Evolutionary conservation across 2,888 invertebrate species (phyloP), one percentile per base, ranked within the genome.

Genomic region (Dusona sp.): DNA sequence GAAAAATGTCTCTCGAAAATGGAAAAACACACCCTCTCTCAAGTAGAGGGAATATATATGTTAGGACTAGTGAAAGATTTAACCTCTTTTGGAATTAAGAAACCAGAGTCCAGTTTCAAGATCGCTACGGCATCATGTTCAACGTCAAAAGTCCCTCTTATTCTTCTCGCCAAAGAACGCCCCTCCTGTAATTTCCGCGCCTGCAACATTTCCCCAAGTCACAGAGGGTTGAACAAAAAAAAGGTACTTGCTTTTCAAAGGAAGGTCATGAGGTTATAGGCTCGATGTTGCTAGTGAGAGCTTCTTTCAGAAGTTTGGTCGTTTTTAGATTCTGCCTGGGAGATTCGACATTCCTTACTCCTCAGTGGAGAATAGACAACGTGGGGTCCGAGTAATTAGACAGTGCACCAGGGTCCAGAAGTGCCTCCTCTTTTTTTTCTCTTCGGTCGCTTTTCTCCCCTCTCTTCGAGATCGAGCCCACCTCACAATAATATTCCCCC

Each of bases 301-400:
- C 45, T 45, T 19, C 48, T 54, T 36, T 54, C 51, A 45, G 29
- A 48, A 45, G 19, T 38, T 19, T 7, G 4, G 19, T 36, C 57
- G 9, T 75, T 82, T 36, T n/a, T 45, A 38, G 2, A 48, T 36
- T 38, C 25, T 80, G 33, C 2, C 33, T 1, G n/a, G 19, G 42
- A n/a, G 54, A 51, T 33, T 51, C 29, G 29, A 73, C 16, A 45
- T 57, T 57, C 42, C 25, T 70, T 38, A 19, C 51, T 77, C 22
- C 78, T 61, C 33, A 11, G 33, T 19, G 48, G 29, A n/a, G 29
- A 54, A 25, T 67, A 1, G 33, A 72, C 48, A 19, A n/a, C 64
- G 38, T n/a, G 68, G 75, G 68, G 61, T 65, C 42, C 57, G 64
- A 68, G 87, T 82, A 86, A 88, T 88, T 84, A 84, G 73, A 73